Percentiles rank a stretch among this genome's conserved stretches.
Evolutionary conservation across 2,113 vertebrate species (phyloP).

Genomic region (Nannobrachium achirus): DNA sequence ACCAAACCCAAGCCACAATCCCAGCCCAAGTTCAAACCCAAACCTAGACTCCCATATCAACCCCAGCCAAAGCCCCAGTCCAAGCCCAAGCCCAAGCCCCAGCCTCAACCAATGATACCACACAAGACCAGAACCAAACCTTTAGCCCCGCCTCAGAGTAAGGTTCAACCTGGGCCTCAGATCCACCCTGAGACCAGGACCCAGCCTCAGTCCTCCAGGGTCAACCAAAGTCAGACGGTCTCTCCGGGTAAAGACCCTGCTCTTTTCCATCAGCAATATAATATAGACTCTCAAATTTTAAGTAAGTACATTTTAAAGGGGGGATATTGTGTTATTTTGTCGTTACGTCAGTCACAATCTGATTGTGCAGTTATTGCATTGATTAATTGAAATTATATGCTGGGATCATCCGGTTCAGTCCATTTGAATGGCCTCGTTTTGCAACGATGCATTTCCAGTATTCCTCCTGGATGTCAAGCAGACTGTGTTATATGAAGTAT

Average conservation of each 20-base stretch:
- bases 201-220: constrained; percentile 50
- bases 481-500: too few relatives aligned
- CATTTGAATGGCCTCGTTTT: too few relatives aligned
- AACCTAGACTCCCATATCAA: constrained; percentile 2
- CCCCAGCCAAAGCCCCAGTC: constrained; percentile 11
- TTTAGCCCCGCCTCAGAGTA: neutral
- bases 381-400: too few relatives aligned
- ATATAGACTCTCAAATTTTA: constrained; percentile 16
- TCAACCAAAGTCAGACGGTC: constrained; percentile 43
- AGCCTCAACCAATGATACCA: constrained; percentile 4
- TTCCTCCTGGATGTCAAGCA: too few relatives aligned
- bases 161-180: constrained; percentile 20
- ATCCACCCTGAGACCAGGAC: constrained; percentile 54
- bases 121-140: constrained; percentile 10
- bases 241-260: constrained; percentile 69
- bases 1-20: neutral
- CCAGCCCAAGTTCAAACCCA: neutral
- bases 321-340: constrained; percentile 25
- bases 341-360: too few relatives aligned
- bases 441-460: too few relatives aligned
- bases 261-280: constrained; percentile 44
- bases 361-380: too few relatives aligned
- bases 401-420: too few relatives aligned
- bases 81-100: constrained; percentile 19
- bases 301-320: constrained; percentile 45